Percentiles rank a stretch among this genome's conserved stretches.
These are phyloP conservation scores for Cataglyphis albicans DNA, from an alignment of 2,888 invertebrate genomes.

Conservation along the genomic window DNA sequence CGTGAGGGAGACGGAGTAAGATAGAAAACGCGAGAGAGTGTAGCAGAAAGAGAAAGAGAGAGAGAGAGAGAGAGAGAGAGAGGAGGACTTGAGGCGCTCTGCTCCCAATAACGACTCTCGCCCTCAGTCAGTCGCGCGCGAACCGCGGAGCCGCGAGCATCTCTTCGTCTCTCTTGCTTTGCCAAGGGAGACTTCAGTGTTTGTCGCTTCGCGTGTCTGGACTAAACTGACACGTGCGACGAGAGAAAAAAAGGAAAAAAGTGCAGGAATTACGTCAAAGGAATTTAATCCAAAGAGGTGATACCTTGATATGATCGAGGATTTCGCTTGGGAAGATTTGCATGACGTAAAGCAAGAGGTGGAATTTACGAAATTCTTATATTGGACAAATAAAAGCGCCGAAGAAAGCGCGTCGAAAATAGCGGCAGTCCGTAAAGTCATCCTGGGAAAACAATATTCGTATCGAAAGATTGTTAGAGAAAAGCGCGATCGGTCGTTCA, in stretches of 20 bases:
- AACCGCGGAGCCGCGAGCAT: slow-evolving; percentile 82
- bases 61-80: slow-evolving; percentile 44
- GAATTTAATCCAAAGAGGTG: neutral
- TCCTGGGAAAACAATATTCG: neutral
- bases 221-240: slow-evolving; percentile 13
- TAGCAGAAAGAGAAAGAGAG: slow-evolving; percentile 15
- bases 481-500: neutral
- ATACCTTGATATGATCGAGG: slow-evolving; percentile 13
- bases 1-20: slow-evolving; percentile 24
- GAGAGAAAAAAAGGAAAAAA: neutral
- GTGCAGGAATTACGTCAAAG: neutral
- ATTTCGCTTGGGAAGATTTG: neutral
- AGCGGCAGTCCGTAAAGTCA: neutral
- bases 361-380: slow-evolving; percentile 2
- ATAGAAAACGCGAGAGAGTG: slow-evolving; percentile 43
- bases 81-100: slow-evolving; percentile 68
- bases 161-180: slow-evolving; percentile 57
- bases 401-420: slow-evolving; percentile 11
- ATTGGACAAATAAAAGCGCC: too few species aligned
- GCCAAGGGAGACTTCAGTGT: slow-evolving; percentile 56
- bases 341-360: neutral
- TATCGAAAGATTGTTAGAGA: neutral
- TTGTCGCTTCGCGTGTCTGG: slow-evolving; percentile 55
- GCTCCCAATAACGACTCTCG: slow-evolving; percentile 76
- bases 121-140: slow-evolving; percentile 83